Base-by-base conservation (phyloP, 2,797 vertebrate genomes). In the Xyrichtys novacula region DNA sequence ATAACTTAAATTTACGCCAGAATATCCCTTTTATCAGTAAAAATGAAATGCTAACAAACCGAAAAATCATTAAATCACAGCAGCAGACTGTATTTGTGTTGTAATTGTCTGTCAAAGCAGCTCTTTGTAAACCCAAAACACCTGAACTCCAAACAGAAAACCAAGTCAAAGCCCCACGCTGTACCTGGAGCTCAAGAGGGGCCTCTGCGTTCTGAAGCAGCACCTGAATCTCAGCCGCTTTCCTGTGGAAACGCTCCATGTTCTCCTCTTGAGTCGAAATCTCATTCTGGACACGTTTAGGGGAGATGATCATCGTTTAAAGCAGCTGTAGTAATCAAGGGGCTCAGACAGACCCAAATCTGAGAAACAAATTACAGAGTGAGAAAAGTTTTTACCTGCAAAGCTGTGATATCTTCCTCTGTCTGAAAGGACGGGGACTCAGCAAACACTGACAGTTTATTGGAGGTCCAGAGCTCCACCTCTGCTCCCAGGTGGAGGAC, bases 121-220 rank as follows among this genome's bases (percentile, higher is more conserved):
- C 14, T 36, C 8, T 2, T 10, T 38, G n/a, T 46, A 12, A 34
- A 1, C 34, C 22, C 46, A 20, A 64, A 61, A 50, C 28, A 23
- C 2, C n/a, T 6, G 16, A 31, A 5, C 3, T 47, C 5, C 15
- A 0, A 44, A 60, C 48, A 44, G 9, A 19, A 65, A 65, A 7
- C 20, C 4, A 25, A 53, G 8, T 4, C 10, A 23, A n/a, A 60
- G 39, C 9, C 39, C 0, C 6, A 7, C 3, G 55, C 14, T 32
- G 48, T 87, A 98, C 97, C 96, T 99, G 97, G 4, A 99, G 90
- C 84, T 98, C 97, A 81, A 95, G 83, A 3, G 94, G 96, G 10
- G 91, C 79, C 60, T 98, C 97, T 74, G 81, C 71, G 81, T 91
- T 95, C 40, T 95, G 94, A 74, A 98, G 92, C 65, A 96, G 88